Base-by-base conservation (phyloP, 2,888 invertebrate species). In the Epicampocera succincta region DNA sequence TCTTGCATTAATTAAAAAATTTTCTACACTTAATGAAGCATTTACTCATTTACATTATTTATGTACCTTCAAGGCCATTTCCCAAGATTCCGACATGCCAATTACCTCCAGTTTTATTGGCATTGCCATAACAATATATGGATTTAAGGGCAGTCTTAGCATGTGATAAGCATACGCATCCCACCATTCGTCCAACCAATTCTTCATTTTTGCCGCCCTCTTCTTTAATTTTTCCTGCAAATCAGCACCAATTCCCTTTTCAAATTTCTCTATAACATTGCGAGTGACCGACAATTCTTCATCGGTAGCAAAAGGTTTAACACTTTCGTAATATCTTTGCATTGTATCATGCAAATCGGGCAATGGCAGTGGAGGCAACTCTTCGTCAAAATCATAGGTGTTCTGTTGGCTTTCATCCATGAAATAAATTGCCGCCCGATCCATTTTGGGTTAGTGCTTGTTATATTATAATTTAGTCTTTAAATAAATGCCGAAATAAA, bases 181-280 rank as follows among this genome's bases (percentile, higher is more conserved):
- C 93, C 93, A 93, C 92, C 93, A 93, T 84, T 89, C 89, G 79
- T 92, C 92, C 65, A 91, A 91, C 93, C 93, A 93, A 86, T 93
- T 93, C 83, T 90, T 91, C 85, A 90, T 87, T 9, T 86, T 88
- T 44, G 88, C 86, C 11, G 92, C 92, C 83, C 89, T 91, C 61
- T 91, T 86, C 29, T 89, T 84, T 0, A 93, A 88, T 82, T 91
- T 89, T 1, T 86, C 85, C 1, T 93, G 93, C 12, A 93, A 87
- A 33, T 91, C 84, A 65, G 89, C 87, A 1, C 93, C 93, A 76
- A 92, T 86, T 5, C 92, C 92, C 33, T 87, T 86, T 78, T 90
- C 89, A 87, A 93, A 93, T 77, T 92, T 87, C 29, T 90, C 85
- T n/a, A 92, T 92, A 17, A 92, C 85, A 73, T 85, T 86, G 13